These are phyloP conservation scores for Orthonevra nobilis DNA, from an alignment of 2,888 invertebrate genomes.

Conservation along the genomic window DNA sequence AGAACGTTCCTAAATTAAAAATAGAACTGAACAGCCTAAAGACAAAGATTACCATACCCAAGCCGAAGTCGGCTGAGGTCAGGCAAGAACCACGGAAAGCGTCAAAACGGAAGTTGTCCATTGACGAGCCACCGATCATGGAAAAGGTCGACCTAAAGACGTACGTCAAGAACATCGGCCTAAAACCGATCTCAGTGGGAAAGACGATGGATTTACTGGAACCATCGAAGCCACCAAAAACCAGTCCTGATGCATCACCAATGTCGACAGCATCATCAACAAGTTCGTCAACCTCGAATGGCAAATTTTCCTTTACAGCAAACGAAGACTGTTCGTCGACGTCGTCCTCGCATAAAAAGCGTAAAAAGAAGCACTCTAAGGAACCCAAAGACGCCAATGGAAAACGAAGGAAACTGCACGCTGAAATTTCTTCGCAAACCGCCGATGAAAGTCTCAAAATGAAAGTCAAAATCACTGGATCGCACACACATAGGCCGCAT, in stretches of 20 bases:
- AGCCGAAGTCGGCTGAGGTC: constrained; percentile 75
- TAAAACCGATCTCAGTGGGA: constrained; percentile 76
- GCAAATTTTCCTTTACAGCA: constrained; percentile 71
- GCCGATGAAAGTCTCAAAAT: constrained; percentile 81
- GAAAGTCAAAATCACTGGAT: constrained; percentile 81
- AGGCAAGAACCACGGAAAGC: constrained; percentile 71
- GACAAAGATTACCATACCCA: constrained; percentile 74
- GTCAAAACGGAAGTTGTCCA: constrained; percentile 73
- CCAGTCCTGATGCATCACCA: constrained; percentile 77
- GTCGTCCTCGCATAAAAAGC: constrained; percentile 80
- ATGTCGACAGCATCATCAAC: constrained; percentile 77
- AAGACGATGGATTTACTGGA: constrained; percentile 60
- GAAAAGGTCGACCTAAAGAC: constrained; percentile 77
- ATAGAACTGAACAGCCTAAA: constrained; percentile 77
- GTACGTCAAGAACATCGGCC: constrained; percentile 79
- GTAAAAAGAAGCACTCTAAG: constrained; percentile 83
- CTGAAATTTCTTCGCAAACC: constrained; percentile 81
- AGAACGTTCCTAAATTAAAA: constrained; percentile 77
- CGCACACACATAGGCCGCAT: constrained; percentile 75
- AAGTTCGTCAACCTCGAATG: constrained; percentile 74
- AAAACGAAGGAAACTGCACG: constrained; percentile 82
- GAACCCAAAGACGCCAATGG: constrained; percentile 79
- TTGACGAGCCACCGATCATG: constrained; percentile 72
- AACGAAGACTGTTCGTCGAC: constrained; percentile 46
- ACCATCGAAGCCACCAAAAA: constrained; percentile 72